These are phyloP conservation scores for Tupaia tana DNA, from an alignment of 2,113 vertebrate genomes.

Conservation along the genomic window DNA sequence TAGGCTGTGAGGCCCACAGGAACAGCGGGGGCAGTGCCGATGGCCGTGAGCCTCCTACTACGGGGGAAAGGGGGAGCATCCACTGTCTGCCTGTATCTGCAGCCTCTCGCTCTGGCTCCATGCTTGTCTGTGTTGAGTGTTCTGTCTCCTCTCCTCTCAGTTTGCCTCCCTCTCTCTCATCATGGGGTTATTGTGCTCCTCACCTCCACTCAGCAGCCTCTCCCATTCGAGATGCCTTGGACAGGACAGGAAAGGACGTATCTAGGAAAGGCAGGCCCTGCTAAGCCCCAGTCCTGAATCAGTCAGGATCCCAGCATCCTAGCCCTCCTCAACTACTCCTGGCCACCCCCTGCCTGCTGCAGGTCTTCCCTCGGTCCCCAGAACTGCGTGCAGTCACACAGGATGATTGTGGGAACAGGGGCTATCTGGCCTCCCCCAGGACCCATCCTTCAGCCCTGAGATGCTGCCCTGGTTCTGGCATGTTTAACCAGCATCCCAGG, in stretches of 20 bases:
- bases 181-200: not conserved
- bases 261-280: not conserved
- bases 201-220: not conserved
- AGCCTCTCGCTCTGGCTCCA: too few species aligned
- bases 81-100: not conserved
- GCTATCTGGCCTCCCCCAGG: not conserved
- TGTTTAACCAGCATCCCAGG: conserved; percentile 11
- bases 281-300: not conserved
- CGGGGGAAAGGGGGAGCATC: not conserved
- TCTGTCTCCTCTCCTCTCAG: too few species aligned
- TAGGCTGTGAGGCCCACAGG: not conserved
- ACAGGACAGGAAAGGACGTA: not conserved
- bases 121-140: not conserved
- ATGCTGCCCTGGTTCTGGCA: not conserved
- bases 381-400: not conserved
- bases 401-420: not conserved
- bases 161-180: not conserved
- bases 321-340: rapidly evolving
- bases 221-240: not conserved
- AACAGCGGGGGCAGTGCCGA: too few species aligned
- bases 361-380: not conserved
- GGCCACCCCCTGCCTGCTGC: rapidly evolving
- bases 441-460: not conserved
- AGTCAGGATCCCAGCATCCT: not conserved
- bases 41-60: not conserved